phyloP scores from a whole-genome alignment of 2,797 vertebrate genomes.

The Helarctos malayanus region DNA sequence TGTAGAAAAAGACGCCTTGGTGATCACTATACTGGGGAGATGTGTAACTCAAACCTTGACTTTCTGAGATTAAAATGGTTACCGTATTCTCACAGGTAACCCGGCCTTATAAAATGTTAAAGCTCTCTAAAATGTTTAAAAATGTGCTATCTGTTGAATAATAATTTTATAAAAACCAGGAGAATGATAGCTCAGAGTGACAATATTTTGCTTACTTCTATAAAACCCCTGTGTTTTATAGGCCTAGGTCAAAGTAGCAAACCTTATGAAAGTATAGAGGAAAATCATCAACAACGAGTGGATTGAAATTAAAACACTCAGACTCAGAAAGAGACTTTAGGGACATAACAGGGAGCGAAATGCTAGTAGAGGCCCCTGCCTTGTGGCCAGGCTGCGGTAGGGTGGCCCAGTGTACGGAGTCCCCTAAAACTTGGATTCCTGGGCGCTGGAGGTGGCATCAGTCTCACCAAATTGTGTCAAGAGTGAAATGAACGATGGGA shows the following conservation, averaged over 20 bases:
- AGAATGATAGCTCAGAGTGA: neutral
- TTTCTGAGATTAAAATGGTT: neutral
- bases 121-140: neutral
- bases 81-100: neutral
- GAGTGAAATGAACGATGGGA: neutral
- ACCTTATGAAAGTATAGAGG: neutral
- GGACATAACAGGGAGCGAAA: rapidly evolving
- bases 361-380: rapidly evolving
- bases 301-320: neutral
- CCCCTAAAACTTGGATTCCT: neutral
- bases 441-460: rapidly evolving
- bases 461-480: neutral
- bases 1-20: neutral
- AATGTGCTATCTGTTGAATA: neutral
- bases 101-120: neutral
- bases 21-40: neutral
- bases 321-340: no score
- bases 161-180: neutral
- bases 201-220: neutral
- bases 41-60: rapidly evolving
- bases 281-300: neutral
- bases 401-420: rapidly evolving
- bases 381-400: rapidly evolving
- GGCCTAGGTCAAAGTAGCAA: rapidly evolving
- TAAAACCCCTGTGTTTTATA: neutral